Conservation (phyloP, 2,113 vertebrate genomes). For the Tychaedon coryphoeus region DNA sequence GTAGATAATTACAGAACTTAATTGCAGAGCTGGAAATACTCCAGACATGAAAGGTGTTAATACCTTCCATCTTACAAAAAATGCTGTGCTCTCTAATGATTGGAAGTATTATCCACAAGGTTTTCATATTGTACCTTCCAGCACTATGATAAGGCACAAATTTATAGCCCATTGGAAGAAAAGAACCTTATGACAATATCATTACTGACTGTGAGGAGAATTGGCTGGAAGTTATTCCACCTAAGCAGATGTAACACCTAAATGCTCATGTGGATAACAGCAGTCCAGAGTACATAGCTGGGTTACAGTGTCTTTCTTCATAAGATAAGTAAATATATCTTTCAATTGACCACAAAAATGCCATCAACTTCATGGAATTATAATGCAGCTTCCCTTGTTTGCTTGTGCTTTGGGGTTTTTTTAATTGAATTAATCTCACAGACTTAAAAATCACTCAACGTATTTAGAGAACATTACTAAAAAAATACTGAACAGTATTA, state of each 20-base stretch:
- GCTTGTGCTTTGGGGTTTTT: fast-evolving
- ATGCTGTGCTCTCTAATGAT: background rate
- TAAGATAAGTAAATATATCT: background rate
- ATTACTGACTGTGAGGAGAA: background rate
- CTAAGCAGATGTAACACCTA: background rate
- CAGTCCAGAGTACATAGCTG: background rate
- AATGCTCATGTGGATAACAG: background rate
- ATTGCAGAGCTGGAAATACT: constrained; percentile 42
- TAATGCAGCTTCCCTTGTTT: background rate
- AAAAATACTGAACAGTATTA: background rate
- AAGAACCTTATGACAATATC: background rate
- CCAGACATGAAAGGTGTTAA: constrained; percentile 26
- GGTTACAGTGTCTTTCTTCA: background rate
- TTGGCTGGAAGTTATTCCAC: background rate
- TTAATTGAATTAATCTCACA: background rate
- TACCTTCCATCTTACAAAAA: constrained; percentile 1
- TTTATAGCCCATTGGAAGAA: background rate
- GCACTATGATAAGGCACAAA: background rate
- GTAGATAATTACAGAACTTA: constrained; percentile 43
- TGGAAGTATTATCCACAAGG: background rate
- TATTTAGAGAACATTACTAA: background rate
- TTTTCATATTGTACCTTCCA: background rate
- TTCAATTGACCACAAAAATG: background rate
- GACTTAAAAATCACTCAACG: background rate
- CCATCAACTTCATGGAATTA: background rate